phyloP scores from a whole-genome alignment of 2,113 vertebrate species.

The Xenus cinereus region DNA sequence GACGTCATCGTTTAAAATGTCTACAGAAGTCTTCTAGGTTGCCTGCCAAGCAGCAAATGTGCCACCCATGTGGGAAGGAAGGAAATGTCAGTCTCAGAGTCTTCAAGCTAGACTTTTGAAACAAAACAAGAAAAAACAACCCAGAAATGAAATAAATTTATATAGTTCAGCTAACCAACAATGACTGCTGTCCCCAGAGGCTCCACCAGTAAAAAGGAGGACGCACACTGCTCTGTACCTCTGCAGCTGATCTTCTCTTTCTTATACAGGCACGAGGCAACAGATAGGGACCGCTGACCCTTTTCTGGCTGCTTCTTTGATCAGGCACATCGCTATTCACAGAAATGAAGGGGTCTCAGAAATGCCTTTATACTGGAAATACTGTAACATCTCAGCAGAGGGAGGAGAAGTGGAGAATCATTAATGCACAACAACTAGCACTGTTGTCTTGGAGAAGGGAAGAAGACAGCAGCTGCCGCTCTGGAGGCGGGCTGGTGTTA shows the following conservation, averaged over 20 bases:
- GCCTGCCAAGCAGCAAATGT: neutral
- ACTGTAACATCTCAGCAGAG: neutral
- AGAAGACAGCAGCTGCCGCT: neutral
- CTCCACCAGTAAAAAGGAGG: neutral
- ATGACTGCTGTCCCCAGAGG: neutral
- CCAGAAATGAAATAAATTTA: neutral
- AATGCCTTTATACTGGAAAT: neutral
- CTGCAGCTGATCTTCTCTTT: neutral
- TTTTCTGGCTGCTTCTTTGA: neutral
- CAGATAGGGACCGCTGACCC: neutral
- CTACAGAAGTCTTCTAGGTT: neutral
- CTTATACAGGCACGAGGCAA: neutral
- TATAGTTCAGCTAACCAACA: neutral
- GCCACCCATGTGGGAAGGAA: neutral
- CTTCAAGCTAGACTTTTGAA: neutral
- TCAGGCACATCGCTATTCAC: neutral
- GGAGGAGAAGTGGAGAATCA: neutral
- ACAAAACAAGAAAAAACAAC: neutral
- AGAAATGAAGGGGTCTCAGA: neutral
- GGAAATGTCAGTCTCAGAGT: neutral
- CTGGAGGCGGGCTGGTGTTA: neutral
- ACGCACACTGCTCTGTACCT: fast-evolving
- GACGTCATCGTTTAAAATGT: neutral
- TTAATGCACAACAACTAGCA: fast-evolving
- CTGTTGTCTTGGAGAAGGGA: neutral